phyloP scores from a whole-genome alignment of 2,113 vertebrate species.

The Variabilichromis moorii region DNA sequence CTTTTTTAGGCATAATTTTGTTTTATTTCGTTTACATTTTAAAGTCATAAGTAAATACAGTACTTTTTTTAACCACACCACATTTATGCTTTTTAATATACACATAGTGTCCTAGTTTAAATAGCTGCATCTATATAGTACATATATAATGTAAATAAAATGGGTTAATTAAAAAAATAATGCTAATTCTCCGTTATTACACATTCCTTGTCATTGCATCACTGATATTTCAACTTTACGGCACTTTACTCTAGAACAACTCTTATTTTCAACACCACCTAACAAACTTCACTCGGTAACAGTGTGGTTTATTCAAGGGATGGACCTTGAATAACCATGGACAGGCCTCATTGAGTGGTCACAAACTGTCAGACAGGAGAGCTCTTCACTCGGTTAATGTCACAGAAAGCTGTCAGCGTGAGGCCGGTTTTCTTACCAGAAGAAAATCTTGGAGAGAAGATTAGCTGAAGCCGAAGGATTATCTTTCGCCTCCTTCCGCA shows the following conservation, averaged over 20 bases:
- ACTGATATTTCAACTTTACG: not conserved
- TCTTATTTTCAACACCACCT: not conserved
- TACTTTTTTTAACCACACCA: not conserved
- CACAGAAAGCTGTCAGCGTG: slow-evolving; percentile 34
- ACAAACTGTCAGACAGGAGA: slow-evolving; percentile 2
- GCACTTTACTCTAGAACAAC: not conserved
- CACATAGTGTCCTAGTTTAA: not conserved
- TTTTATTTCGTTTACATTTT: not conserved
- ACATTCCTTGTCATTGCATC: not conserved
- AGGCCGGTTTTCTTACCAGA: slow-evolving; percentile 64
- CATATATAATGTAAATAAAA: not conserved
- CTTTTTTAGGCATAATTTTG: not conserved
- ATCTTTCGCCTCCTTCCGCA: slow-evolving; percentile 49
- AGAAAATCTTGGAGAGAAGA: slow-evolving; percentile 71
- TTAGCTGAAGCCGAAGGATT: slow-evolving; percentile 67
- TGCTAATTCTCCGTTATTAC: not conserved
- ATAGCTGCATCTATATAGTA: not conserved
- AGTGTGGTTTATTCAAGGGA: not conserved
- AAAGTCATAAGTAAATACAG: not conserved
- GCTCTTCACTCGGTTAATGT: slow-evolving; percentile 17
- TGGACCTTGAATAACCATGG: not conserved
- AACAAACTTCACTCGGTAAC: not conserved
- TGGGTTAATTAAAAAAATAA: not conserved
- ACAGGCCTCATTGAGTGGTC: not conserved
- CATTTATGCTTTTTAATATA: not conserved